A percentile compares a stretch with the other conserved stretches of the same genome.
These are phyloP conservation scores for Vanessa cardui DNA, from an alignment of 2,888 invertebrate species.

Conservation along the genomic window DNA sequence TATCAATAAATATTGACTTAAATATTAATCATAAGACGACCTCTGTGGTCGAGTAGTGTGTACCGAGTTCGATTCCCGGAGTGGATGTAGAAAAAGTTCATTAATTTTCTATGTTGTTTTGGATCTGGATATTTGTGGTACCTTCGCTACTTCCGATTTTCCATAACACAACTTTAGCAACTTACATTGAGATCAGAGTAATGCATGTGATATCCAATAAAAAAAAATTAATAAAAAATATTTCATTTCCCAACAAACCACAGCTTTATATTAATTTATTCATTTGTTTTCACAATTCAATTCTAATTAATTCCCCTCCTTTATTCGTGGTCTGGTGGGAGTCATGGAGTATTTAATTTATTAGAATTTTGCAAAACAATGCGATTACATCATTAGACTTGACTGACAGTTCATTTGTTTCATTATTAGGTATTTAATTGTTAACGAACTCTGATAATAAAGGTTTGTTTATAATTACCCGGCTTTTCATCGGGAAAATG, in stretches of 20 bases:
- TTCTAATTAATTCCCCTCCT: constrained; percentile 53
- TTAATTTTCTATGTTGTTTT: too few relatives aligned
- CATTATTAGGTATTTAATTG: constrained; percentile 25
- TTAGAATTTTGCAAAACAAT: constrained; percentile 31
- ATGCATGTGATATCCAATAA: too few relatives aligned
- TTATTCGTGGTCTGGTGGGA: constrained; percentile 33
- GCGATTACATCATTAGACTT: constrained; percentile 31
- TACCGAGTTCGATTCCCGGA: too few relatives aligned
- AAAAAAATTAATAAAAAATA: too few relatives aligned
- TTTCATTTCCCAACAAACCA: neutral
- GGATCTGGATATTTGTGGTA: too few relatives aligned
- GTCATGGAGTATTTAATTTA: constrained; percentile 21
- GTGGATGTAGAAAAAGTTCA: too few relatives aligned
- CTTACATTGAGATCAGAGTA: too few relatives aligned
- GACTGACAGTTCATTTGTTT: constrained; percentile 32
- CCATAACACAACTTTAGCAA: too few relatives aligned
- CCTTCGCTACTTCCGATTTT: too few relatives aligned
- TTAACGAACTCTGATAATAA: neutral
- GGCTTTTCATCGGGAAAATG: neutral
- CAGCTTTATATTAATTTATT: constrained; percentile 46
- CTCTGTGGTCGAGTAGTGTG: too few relatives aligned
- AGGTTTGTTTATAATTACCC: neutral
- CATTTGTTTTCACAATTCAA: constrained; percentile 58
- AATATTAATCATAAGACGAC: too few relatives aligned
- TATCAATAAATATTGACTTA: too few relatives aligned